Base-by-base conservation (phyloP, 1,140 invertebrate species). In the Palaemon carinicauda region DNA sequence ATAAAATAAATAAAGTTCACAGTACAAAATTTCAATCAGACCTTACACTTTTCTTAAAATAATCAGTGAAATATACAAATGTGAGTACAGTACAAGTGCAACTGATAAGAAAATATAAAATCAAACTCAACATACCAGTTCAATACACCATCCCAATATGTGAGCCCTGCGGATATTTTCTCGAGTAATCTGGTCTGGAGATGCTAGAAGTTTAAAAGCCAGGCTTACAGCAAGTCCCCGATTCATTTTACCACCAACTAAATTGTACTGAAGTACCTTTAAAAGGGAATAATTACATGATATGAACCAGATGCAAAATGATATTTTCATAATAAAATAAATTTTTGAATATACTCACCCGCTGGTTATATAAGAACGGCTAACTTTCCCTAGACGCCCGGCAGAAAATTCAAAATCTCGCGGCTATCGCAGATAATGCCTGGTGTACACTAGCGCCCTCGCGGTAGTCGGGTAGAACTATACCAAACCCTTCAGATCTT, bases 141-240 rank as follows among this genome's bases (percentile, higher is more conserved):
- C 97, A 73, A 96, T 93, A 91, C 97, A 98, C 98, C 97, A 99
- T 82, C 97, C 97, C 90, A 99, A 92, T 87, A 98, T 94, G 88
- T 96, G 95, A 0, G 96, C 96, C 33, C 95, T 90, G 90, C 95
- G 94, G 51, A 97, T 91, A 90, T 96, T 96, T 90, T 97, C 96
- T 0, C 95, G 94, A 1, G 95, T 96, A 2, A 95, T 90, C 74
- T 94, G 88, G 51, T 90, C 80, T n/a, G 82, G 56, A 15, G 89
- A 54, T n/a, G 91, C 90, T 12, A 99, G 91, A 91, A 95, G 93
- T 91, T 94, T 95, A 90, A 96, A 98, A 0, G 97, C 94, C 21
- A 95, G 92, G 0, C 97, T 94, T 0, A 96, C 94, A 0, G 96
- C 93, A 74, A 98, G 91, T 1, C 96, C 97, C 73, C 98, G 93